Evolutionary conservation across 1,140 invertebrate genomes (phyloP), one percentile per base, ranked within the genome.

Genomic region (Linepithema humile): DNA sequence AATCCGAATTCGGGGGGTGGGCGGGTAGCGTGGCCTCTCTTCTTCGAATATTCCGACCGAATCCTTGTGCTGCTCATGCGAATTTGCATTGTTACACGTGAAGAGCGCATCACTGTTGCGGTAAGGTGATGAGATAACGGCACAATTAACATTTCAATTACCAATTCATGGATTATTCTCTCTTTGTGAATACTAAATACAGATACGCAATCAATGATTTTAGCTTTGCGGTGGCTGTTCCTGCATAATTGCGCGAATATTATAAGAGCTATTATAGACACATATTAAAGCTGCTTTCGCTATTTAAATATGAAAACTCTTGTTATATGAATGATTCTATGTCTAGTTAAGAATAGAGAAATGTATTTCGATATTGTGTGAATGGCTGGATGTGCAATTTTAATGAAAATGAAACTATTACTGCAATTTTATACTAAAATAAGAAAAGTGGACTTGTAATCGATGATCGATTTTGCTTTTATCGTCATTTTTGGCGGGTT

Each of bases 1-100:
- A 70, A 80, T 80, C 35, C 12, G 23, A n/a, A n/a, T n/a, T 35
- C 23, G 12, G 48, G 23, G 29, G 57, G n/a, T n/a, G n/a, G n/a
- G n/a, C n/a, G n/a, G n/a, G 29, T 65, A 69, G 20, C 53, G 75
- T 80, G 53, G 64, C 50, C 10, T 75, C 23, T 78, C 75, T 55
- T 69, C 64, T 69, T 69, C n/a, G 48, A 20, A 69, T 80, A 80
- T 80, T 80, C 48, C 50, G 4, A 2, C 0, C 20, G 26, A 69
- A 80, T 80, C 12, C 64, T 80, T 55, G 62, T 55, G 50, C n/a
- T 40, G 50, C 10, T 70, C 35, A n/a, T 15, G 48, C 62, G n/a
- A 80, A 80, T 80, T 80, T 80, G 64, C 75, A 80, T 80, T 80
- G 75, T 70, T 80, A 29, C 45, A 64, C 26, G n/a, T 40, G 64